phyloP scores from a whole-genome alignment of 2,888 invertebrate genomes.

The Poecilus cupreus region DNA sequence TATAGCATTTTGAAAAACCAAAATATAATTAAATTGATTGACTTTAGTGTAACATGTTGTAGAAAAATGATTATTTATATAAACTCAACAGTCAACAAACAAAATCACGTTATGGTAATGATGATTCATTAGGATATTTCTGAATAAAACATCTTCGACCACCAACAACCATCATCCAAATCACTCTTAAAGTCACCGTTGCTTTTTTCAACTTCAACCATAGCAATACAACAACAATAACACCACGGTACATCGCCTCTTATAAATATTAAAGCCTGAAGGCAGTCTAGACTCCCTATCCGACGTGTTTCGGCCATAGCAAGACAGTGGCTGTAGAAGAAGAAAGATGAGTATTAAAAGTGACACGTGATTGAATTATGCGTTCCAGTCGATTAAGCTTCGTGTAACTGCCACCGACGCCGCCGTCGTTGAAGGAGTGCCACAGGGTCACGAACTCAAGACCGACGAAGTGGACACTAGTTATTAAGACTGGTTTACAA shows the following conservation, averaged over 20 bases:
- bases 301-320: not conserved
- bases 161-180: not conserved
- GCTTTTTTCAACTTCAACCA: not conserved
- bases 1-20: no score
- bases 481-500: not conserved
- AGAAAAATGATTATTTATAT: no score
- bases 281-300: not conserved
- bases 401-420: conserved; percentile 46
- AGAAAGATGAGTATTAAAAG: conserved; percentile 27
- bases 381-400: conserved; percentile 52
- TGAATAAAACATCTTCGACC: not conserved
- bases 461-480: not conserved
- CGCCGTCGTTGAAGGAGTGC: conserved; percentile 29
- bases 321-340: conserved; percentile 7
- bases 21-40: no score
- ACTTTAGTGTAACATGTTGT: no score
- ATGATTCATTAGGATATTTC: not conserved
- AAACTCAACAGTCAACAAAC: no score
- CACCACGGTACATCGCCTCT: conserved; percentile 13
- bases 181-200: not conserved
- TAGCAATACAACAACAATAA: not conserved
- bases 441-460: conserved; percentile 25
- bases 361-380: conserved; percentile 55
- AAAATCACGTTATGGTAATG: not conserved
- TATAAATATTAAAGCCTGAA: conserved; percentile 3